phyloP scores from a whole-genome alignment of 2,113 vertebrate species.

The Dipodomys stephensi region DNA sequence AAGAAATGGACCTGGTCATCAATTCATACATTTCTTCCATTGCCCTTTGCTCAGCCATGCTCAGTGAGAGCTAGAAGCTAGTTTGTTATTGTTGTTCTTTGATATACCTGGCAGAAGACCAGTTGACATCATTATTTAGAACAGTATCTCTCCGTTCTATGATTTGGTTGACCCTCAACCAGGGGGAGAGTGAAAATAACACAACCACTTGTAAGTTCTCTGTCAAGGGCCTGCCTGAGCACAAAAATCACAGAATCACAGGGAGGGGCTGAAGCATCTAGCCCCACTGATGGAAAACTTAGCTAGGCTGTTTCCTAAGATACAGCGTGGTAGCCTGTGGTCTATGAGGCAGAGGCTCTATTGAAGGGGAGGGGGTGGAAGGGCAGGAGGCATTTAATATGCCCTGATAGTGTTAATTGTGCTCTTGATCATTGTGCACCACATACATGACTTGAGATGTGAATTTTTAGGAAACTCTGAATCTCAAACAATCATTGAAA shows the following conservation, averaged over 20 bases:
- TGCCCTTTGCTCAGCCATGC: neutral
- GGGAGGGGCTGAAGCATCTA: neutral
- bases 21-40: neutral
- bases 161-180: neutral
- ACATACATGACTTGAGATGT: neutral
- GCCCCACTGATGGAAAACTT: neutral
- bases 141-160: neutral
- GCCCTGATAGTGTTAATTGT: neutral
- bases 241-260: rapidly evolving
- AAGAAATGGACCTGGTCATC: neutral
- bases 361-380: too few relatives aligned
- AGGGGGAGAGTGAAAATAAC: neutral
- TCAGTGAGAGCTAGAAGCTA: neutral
- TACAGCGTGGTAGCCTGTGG: too few relatives aligned
- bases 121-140: neutral
- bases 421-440: neutral
- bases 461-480: neutral
- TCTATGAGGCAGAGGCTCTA: rapidly evolving
- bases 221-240: too few relatives aligned
- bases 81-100: neutral
- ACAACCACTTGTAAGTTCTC: neutral
- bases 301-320: too few relatives aligned
- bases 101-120: neutral
- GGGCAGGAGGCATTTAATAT: neutral
- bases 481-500: neutral